Base-by-base conservation (phyloP, 2,113 vertebrate genomes). In the Hucho hucho region DNA sequence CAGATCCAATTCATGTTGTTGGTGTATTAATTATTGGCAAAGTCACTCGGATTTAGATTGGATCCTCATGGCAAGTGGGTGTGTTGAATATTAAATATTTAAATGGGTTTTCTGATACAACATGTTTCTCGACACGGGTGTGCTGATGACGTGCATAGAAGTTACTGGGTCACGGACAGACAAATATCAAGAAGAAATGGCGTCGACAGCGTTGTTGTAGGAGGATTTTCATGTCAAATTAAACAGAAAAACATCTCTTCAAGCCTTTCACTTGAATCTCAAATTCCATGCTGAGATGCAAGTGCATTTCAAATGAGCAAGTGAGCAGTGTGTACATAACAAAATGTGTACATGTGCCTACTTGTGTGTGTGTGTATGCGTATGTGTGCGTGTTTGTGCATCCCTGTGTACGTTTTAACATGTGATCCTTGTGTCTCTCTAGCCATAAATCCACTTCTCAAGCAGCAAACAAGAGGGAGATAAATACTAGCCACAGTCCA, bases 61-160 rank as follows among this genome's bases (percentile, higher is more conserved):
- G 3, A 28, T n/a, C 26, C 56, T 58, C 26, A 70, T 63, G 61
- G n/a, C 69, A 56, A 59, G 14, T 0, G 9, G 14, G 24, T 13
- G 6, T 49, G 32, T 73, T 74, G 47, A 65, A 83, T 71, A 78
- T 73, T 58, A n/a, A 20, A 74, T 16, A 37, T 49, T 22, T 28
- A 65, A 22, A 75, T 67, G 29, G 26, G 22, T 61, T 56, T 18
- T 75, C 59, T 59, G 64, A 24, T 67, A 20, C 4, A 9, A 24
- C n/a, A 61, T 24, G 20, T 61, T 61, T 22, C 6, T n/a, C 58
- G 16, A 61, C 6, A 22, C n/a, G 4, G 22, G n/a, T 3, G 24
- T n/a, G n/a, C n/a, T 22, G 58, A 7, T 7, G 24, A 7, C 1
- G 16, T 61, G 58, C 58, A 24, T 4, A 18, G 22, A 53, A 3